Base-by-base conservation (phyloP, 2,113 vertebrate genomes). In the Ctenodactylus gundi region DNA sequence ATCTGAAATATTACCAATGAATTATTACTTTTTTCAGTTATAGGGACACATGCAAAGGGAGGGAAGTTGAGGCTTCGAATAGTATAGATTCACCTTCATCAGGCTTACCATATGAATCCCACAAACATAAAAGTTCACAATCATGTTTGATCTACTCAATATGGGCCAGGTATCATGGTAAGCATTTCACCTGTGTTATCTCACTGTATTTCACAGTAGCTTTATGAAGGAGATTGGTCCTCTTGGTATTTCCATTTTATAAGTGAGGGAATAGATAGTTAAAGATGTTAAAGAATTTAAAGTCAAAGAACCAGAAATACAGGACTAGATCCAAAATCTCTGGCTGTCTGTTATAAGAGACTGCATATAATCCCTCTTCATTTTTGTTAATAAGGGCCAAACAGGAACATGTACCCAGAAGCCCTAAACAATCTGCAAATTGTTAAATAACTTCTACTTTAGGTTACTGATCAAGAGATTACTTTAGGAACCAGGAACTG, bases 1-100 rank as follows among this genome's bases (percentile, higher is more conserved):
- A 94, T 90, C 64, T 84, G 65, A 96, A 97, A n/a, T 78, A 49
- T 73, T 96, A 49, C 31, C 55, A n/a, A 91, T 41, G 78, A 91
- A 68, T 91, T 94, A 68, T 29, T 57, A 67, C 57, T 92, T 89
- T 41, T 46, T 31, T n/a, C 64, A 86, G 83, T 36, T 73, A 78
- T 1, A 75, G 83, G 78, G 62, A 3, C 73, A 46, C 23, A 57
- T 36, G 17, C 36, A 67, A 49, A 85, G 21, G 8, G 49, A 4
- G n/a, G 64, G 93, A 88, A 80, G 51, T 87, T 68, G 72, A 93
- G 41, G 29, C 34, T 84, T 92, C 57, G 27, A 46, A 60, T 62
- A 60, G 53, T 83, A 11, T 44, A 36, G 64, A 67, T 80, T 55
- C 55, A 80, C 25, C 81, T 65, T 72, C 87, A 73, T 46, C 85